Base-by-base conservation (phyloP, 2,888 invertebrate species). In the Coleophora deauratella region DNA sequence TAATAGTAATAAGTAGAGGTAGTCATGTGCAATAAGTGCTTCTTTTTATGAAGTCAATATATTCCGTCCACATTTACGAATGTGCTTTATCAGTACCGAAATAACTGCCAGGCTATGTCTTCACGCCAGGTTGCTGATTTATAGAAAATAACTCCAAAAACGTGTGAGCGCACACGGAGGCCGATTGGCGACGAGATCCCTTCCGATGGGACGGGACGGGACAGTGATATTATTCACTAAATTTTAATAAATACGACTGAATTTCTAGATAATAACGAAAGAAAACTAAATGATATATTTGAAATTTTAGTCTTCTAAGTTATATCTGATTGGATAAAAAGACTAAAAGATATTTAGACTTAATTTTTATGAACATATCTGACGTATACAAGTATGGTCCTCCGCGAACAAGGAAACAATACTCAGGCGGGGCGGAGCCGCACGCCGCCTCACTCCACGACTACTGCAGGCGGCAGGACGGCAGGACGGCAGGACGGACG, bases 311-410 rank as follows among this genome's bases (percentile, higher is more conserved):
- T 66, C 52, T 62, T 58, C 59, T 84, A 82, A 84, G 81, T 71
- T 80, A 80, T 84, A 78, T 80, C 79, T 78, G 77, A 81, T 81
- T 82, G 78, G 80, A 82, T 73, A 66, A 84, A 82, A 84, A 85
- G 84, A 84, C 84, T 85, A 80, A 70, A 71, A 72, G 64, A 71
- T 62, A 73, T 75, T 77, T 80, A 82, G 81, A 80, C 66, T 80
- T 72, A 74, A 81, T 75, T 66, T 80, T 77, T 77, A 78, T 74
- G 71, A 78, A 85, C 84, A 85, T 85, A 85, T 85, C 84, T 76
- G 70, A 73, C 68, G 77, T 80, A 78, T 76, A 78, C 73, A 76
- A 67, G 54, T 64, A 63, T 65, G 70, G 66, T 70, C 66, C 68
- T 69, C 66, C 57, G 55, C 59, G 75, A 76, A 74, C 75, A 77